These are phyloP conservation scores for Allobates femoralis DNA, from an alignment of 2,797 vertebrate genomes.

Conservation along the genomic window DNA sequence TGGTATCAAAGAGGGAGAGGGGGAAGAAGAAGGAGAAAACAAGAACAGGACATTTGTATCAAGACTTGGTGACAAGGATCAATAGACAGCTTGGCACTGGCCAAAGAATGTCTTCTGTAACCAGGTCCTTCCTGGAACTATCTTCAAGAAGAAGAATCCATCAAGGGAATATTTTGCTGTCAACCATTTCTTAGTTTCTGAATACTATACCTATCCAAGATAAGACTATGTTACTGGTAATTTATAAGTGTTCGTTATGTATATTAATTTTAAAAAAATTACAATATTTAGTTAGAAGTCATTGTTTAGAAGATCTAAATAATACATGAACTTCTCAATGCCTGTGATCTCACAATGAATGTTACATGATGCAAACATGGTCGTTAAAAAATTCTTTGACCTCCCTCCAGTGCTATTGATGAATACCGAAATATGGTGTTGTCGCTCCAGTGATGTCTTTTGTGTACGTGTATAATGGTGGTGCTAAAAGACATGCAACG, in stretches of 20 bases:
- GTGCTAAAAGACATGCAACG: conserved; percentile 23
- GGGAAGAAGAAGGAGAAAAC: neutral
- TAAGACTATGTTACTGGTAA: neutral
- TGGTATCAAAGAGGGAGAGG: too few relatives aligned
- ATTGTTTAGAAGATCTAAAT: neutral
- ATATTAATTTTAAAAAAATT: neutral
- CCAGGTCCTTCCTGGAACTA: too few relatives aligned
- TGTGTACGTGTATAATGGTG: neutral
- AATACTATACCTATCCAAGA: neutral
- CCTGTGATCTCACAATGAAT: neutral
- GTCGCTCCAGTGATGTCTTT: neutral
- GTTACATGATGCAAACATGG: neutral
- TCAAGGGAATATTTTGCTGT: neutral
- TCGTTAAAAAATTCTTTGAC: neutral
- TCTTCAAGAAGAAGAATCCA: neutral
- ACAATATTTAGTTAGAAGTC: neutral
- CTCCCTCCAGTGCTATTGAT: neutral
- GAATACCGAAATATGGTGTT: neutral
- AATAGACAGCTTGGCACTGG: too few relatives aligned
- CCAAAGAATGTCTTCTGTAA: too few relatives aligned
- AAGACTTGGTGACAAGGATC: neutral
- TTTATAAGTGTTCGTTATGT: neutral
- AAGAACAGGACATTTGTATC: neutral
- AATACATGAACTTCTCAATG: neutral
- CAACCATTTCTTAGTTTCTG: neutral